Conservation (phyloP, 2,888 invertebrate species). For the Heliconius erato region DNA sequence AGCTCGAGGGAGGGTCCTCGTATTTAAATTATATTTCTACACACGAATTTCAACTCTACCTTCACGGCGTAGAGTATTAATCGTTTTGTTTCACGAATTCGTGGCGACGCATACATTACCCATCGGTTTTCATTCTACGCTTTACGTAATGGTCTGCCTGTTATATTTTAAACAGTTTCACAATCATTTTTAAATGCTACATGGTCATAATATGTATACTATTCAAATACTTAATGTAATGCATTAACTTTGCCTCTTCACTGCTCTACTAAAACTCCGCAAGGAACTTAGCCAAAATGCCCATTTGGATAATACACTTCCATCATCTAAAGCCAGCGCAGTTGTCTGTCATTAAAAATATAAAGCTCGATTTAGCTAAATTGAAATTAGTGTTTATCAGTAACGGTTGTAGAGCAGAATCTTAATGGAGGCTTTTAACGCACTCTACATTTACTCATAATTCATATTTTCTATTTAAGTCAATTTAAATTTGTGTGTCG, state of each 20-base stretch:
- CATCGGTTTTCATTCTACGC: conserved; percentile 48
- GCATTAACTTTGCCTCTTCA: conserved; percentile 33
- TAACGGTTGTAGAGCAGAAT: conserved; percentile 2
- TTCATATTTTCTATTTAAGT: conserved; percentile 17
- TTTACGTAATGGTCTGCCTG: conserved; percentile 49
- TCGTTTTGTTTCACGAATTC: conserved; percentile 27
- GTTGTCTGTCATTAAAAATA: conserved; percentile 28
- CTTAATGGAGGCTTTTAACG: conserved; percentile 21
- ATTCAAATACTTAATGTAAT: conserved; percentile 37
- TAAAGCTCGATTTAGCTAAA: conserved; percentile 26
- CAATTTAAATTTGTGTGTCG: conserved; percentile 3
- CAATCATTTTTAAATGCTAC: conserved; percentile 38
- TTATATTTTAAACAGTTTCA: conserved; percentile 44
- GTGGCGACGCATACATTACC: conserved; percentile 57
- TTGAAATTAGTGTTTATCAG: conserved; percentile 31
- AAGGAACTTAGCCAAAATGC: conserved; percentile 33
- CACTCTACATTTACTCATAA: conserved; percentile 9
- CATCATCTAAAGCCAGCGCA: conserved; percentile 22
- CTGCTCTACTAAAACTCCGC: conserved; percentile 25
- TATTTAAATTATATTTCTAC: conserved; percentile 43
- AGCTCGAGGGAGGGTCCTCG: conserved; percentile 44
- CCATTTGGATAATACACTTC: conserved; percentile 33
- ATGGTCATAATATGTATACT: conserved; percentile 34
- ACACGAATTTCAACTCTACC: conserved; percentile 43
- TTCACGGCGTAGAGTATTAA: conserved; percentile 21